Evolutionary conservation across 2,888 invertebrate genomes (phyloP), one percentile per base, ranked within the genome.

Genomic region (Lasioglossum leucozonium): DNA sequence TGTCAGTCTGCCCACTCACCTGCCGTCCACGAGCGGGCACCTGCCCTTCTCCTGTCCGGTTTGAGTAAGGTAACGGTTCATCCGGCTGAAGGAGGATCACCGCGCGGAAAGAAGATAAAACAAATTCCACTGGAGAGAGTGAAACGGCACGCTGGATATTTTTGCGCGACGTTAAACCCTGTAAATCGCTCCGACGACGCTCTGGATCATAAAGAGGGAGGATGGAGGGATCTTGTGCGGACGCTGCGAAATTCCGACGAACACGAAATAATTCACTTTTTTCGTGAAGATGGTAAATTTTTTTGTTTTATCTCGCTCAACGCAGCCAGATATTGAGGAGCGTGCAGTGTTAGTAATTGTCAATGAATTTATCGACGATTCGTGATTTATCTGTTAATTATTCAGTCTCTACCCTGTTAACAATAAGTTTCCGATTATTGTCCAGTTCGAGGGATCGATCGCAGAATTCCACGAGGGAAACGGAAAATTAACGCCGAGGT

Each of bases 41-140:
- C 85, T 88, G 85, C 79, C 82, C 77, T 72, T 77, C 76, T 47
- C 65, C 37, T 74, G 81, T 81, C 82, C 78, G 73, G 81, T 88
- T 87, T 82, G 81, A 89, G 79, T 47, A 84, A 88, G 55, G 81
- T 88, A 88, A 88, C 89, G 89, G 87, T 87, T 81, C 72, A 34
- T n/a, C n/a, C 40, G 13, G 16, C 40, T 11, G 58, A 13, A 58
- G 71, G 74, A 37, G 74, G 51, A 71, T 77, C 77, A n/a, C 18
- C 30, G 34, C 8, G 69, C 26, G 42, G 72, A 81, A 69, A 67
- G 78, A 74, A 58, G 37, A 67, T 47, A 13, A 58, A 55, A 37
- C 58, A 42, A 62, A 42, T 30, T 42, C n/a, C 42, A 65, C 44
- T 18, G n/a, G 40, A 18, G 77, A 73, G 77, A 73, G 26, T 40